These are phyloP conservation scores for Agapornis roseicollis DNA, from an alignment of 2,113 vertebrate species.

Conservation along the genomic window DNA sequence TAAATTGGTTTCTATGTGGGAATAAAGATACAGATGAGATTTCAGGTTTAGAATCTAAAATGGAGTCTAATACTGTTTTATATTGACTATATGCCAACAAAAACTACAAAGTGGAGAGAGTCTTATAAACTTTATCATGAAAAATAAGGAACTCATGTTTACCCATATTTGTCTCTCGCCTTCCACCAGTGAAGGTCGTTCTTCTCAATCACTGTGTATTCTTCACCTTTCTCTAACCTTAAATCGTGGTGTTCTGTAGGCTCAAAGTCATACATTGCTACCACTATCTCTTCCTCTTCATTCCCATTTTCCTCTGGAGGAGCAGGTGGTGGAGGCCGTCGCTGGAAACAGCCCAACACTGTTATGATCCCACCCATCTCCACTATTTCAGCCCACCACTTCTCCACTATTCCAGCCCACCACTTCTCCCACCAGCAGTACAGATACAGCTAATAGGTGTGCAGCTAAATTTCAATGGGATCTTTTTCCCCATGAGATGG, in stretches of 20 bases:
- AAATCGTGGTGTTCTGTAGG: slow-evolving; percentile 87
- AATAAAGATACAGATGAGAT: not conserved
- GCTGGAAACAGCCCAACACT: slow-evolving; percentile 43
- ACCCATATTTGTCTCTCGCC: slow-evolving; percentile 87
- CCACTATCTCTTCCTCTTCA: slow-evolving; percentile 76
- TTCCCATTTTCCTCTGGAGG: slow-evolving; percentile 44
- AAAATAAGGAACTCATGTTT: slow-evolving; percentile 2
- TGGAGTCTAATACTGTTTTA: not conserved
- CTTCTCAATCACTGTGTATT: slow-evolving; percentile 89
- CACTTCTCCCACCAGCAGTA: not conserved
- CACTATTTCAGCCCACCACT: not conserved
- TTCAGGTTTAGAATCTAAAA: not conserved
- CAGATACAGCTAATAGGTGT: not conserved
- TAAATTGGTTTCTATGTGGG: not conserved
- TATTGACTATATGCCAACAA: not conserved
- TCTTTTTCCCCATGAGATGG: not conserved
- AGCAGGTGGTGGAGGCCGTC: slow-evolving; percentile 72
- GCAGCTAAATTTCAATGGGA: not conserved
- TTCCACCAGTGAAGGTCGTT: slow-evolving; percentile 90
- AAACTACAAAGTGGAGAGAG: not conserved
- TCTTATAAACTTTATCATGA: not conserved
- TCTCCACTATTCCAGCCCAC: not conserved
- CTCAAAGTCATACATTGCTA: slow-evolving; percentile 90
- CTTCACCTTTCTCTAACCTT: slow-evolving; percentile 80
- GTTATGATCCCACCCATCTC: not conserved